Evolutionary conservation across 2,113 vertebrate genomes (phyloP).

Genomic region (Carassius gibelio): DNA sequence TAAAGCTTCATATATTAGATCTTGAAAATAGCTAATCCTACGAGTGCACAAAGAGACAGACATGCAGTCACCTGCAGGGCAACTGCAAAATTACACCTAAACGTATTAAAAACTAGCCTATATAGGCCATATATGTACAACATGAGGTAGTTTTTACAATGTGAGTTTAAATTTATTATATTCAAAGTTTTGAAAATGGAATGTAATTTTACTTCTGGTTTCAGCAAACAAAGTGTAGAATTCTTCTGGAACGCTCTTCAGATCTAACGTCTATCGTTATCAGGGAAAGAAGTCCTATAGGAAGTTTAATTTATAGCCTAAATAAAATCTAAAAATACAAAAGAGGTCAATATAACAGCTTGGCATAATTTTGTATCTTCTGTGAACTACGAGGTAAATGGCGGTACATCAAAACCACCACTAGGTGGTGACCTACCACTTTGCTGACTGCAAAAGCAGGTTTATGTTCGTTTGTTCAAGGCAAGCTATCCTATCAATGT

Average conservation of each 20-base stretch:
- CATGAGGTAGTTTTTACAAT: background rate
- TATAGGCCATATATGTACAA: background rate
- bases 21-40: background rate
- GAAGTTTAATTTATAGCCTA: background rate
- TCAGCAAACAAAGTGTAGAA: background rate
- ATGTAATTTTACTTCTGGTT: background rate
- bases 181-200: too few relatives aligned
- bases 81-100: background rate
- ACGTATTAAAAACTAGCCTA: too few relatives aligned
- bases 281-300: background rate
- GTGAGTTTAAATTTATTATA: background rate
- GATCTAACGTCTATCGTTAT: background rate
- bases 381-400: background rate
- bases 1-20: background rate
- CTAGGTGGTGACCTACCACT: slow-evolving; percentile 29
- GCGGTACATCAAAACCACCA: background rate
- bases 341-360: background rate
- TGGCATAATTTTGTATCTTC: background rate
- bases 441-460: background rate
- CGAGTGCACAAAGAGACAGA: background rate
- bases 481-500: background rate
- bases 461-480: background rate
- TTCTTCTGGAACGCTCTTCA: background rate
- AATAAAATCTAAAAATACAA: background rate
- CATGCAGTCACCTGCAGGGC: background rate